Conservation (phyloP, 2,888 invertebrate species). For the Microplitis manilae region DNA sequence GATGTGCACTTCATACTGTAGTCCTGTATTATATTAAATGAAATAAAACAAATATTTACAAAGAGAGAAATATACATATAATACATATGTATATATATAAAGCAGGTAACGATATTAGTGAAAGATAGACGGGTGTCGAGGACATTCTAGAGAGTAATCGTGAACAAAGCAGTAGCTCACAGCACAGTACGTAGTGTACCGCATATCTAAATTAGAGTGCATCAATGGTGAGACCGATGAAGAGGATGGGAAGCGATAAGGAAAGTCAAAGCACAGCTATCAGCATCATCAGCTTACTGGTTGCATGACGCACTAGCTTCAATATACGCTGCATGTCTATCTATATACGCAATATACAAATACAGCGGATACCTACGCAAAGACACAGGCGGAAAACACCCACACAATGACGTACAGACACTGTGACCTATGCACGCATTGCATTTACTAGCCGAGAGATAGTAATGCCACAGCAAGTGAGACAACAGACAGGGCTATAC, state of each 20-base stretch:
- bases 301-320: conserved; percentile 7
- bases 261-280: conserved; percentile 17
- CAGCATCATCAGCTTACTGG: conserved; percentile 14
- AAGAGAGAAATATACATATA: not conserved
- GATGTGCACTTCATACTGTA: not conserved
- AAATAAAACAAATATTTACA: no score
- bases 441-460: not conserved
- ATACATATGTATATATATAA: not conserved
- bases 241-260: conserved; percentile 9
- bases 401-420: not conserved
- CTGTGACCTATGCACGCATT: not conserved
- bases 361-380: not conserved
- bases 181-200: not conserved
- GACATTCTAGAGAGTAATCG: not conserved
- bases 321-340: not conserved
- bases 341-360: not conserved
- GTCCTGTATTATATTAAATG: no score
- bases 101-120: not conserved
- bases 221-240: not conserved
- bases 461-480: not conserved
- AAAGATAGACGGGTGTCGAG: not conserved
- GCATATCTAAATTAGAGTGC: conserved; percentile 18
- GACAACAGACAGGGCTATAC: not conserved
- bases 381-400: not conserved
- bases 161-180: not conserved